Base-by-base conservation (phyloP, 2,113 vertebrate genomes). In the Proterorhinus semilunaris region DNA sequence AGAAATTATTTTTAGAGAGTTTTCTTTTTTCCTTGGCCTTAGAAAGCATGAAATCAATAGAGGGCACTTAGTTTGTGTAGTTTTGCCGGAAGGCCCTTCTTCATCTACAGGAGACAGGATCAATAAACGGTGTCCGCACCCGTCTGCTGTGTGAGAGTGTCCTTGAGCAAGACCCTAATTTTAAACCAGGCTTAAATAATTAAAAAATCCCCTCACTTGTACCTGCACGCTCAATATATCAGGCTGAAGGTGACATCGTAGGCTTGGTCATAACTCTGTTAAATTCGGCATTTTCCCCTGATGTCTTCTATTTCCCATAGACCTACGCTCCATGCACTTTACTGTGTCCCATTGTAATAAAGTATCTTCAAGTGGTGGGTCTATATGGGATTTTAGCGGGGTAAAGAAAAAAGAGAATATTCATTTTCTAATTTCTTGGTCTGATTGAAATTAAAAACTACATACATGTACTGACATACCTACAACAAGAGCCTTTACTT, bases 11-110 rank as follows among this genome's bases (percentile, higher is more conserved):
- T 21, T 52, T 0, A n/a, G 11, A 74, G 57, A 62, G 48, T 12
- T 69, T 62, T 74, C 73, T 84, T 36, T 49, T n/a, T 76, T 83
- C 78, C 57, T 75, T 71, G 52, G 71, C 67, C 62, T 75, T 84
- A 76, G 87, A 83, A 74, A 76, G 66, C 77, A 79, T 45, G 27
- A 78, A 85, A 90, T 88, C 88, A 57, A 86, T 88, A 66, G 71
- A 76, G 76, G 82, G 69, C 75, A 79, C 43, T 62, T 17, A 45
- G 77, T 67, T 75, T 74, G 73, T 82, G 75, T 71, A 76, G 83
- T 57, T 21, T 53, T 17, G 54, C 79, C 69, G 52, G 77, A 83
- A 84, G 83, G 76, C 65, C 78, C 70, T 54, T 66, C 71, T 82
- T 78, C 80, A 72, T 57, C 70, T 63, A 27, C 54, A 81, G 76